These are phyloP conservation scores for Redunca redunca DNA, from an alignment of 2,113 vertebrate species.

Conservation along the genomic window DNA sequence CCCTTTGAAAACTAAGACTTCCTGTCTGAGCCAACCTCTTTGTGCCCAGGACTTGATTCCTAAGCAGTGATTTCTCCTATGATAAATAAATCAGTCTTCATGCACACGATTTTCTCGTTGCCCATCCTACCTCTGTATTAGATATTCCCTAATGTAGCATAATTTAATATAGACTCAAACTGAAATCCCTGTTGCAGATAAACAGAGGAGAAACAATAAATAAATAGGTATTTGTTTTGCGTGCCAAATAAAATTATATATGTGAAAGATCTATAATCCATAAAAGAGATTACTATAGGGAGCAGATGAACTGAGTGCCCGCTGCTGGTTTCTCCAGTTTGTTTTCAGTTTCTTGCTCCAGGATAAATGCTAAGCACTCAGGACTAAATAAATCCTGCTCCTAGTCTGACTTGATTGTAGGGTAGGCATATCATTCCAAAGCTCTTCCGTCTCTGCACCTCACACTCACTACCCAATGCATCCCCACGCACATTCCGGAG, in stretches of 20 bases:
- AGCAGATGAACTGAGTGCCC: not conserved
- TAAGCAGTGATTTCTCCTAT: not conserved
- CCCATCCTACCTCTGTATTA: not conserved
- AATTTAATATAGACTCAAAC: not conserved
- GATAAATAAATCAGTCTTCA: not conserved
- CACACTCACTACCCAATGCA: too few species aligned
- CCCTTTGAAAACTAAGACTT: not conserved
- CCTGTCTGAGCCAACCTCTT: not conserved
- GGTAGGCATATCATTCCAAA: accelerated
- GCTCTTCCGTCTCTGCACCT: accelerated
- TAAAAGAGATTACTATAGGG: not conserved
- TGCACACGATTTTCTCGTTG: not conserved
- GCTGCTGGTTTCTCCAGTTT: not conserved
- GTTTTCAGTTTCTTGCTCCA: not conserved
- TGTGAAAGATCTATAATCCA: not conserved
- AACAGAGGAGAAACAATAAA: not conserved
- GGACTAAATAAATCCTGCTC: not conserved
- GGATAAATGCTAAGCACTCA: not conserved
- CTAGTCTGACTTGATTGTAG: not conserved
- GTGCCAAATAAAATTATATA: not conserved
- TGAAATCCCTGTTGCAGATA: not conserved
- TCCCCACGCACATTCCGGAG: not conserved
- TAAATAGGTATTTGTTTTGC: not conserved
- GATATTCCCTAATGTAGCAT: not conserved
- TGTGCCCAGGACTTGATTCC: not conserved